Percentiles rank a stretch among this genome's conserved stretches.
These are phyloP conservation scores for Nycticorax nycticorax DNA, from an alignment of 2,113 vertebrate genomes.

Conservation along the genomic window DNA sequence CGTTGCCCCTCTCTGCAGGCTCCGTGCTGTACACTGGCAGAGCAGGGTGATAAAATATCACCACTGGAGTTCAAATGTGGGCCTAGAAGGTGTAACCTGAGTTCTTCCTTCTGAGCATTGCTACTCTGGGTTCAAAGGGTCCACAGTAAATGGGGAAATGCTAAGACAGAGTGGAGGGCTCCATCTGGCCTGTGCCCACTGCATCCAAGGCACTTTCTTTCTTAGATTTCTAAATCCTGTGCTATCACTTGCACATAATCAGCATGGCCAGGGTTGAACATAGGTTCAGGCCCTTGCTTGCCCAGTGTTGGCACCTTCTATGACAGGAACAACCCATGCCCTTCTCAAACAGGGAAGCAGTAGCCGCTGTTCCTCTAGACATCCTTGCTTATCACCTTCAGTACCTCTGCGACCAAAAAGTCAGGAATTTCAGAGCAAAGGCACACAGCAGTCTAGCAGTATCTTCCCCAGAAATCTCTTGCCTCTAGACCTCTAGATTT, in stretches of 20 bases:
- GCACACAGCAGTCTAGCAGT: not conserved
- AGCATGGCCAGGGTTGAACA: not conserved
- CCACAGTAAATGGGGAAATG: not conserved
- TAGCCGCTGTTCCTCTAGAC: not conserved
- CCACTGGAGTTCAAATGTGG: too few relatives aligned
- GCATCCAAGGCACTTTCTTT: not conserved
- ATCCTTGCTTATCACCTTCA: not conserved
- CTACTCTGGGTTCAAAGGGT: not conserved
- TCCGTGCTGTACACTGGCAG: not conserved
- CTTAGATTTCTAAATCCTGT: not conserved
- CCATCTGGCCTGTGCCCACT: not conserved
- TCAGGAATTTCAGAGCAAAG: not conserved
- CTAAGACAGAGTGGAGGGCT: not conserved
- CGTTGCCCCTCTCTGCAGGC: not conserved
- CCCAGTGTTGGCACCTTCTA: not conserved
- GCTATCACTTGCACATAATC: not conserved
- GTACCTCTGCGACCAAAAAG: not conserved
- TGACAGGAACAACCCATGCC: not conserved
- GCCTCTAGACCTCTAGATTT: not conserved
- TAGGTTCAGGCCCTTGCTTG: fast-evolving
- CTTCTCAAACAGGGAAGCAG: not conserved
- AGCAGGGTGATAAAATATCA: not conserved
- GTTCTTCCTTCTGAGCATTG: not conserved
- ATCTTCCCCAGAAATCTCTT: not conserved
- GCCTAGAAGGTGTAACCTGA: not conserved